Evolutionary conservation across 2,113 vertebrate genomes (phyloP), one percentile per base, ranked within the genome.

Genomic region (Neolamprologus modestus): DNA sequence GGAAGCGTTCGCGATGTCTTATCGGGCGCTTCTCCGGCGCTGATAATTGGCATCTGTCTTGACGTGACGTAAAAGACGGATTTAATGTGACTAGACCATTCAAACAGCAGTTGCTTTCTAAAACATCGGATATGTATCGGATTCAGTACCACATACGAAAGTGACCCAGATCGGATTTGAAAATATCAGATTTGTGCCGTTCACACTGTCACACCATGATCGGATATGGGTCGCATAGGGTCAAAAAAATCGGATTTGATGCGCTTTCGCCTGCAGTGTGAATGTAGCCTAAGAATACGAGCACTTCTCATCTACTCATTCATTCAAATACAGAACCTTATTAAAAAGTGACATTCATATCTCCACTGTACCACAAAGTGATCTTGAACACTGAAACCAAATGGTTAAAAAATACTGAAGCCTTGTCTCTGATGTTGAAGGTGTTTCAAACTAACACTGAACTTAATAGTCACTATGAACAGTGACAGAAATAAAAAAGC

Each of bases 21-120:
- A 0, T 9, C 1, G 4, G 9, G 9, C 0, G 4, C 35, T 40
- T 40, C 0, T 12, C 11, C 0, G 11, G 40, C 0, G 40, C 40
- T 42, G 40, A 42, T 42, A 42, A 42, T 42, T 42, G 1, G 5
- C 37, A 0, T 40, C 12, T 42, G 12, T 42, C 40, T 42, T 42
- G 40, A 0, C 21, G 1, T 42, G 12, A 42, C 12, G 3, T 42
- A 42, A 42, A 42, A 42, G 12, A 42, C 40, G 12, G 40, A 42
- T 42, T 6, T 14, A 2, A 42, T 6, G 40, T 0, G 2, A 42
- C 40, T 0, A 0, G 40, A 42, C 40, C 40, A 0, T 42, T 42
- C 40, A 45, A 2, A 45, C 12, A 42, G 40, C 12, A 45, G 42
- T 14, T 3, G 6, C 42, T 45, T 45, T 45, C 42, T 45, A 0